Evolutionary conservation across 2,888 invertebrate species (phyloP).

Genomic region (Glyphotaelius pellucidus): DNA sequence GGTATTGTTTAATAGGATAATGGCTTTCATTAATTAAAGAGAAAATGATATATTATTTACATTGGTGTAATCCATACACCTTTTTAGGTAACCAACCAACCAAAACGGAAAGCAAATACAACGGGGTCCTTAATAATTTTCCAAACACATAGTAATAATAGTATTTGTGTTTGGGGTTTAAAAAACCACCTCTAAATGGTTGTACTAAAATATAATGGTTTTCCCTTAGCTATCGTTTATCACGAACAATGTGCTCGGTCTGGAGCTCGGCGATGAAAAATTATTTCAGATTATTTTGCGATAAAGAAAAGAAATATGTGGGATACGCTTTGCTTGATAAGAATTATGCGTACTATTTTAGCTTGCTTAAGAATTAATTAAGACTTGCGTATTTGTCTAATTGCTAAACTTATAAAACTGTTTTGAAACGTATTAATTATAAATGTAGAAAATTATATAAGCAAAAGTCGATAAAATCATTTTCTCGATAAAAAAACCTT

Average conservation of each 20-base stretch:
- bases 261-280: conserved; percentile 1
- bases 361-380: background rate
- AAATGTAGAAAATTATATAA: background rate
- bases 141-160: background rate
- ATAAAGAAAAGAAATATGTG: conserved; percentile 3
- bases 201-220: background rate
- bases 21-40: background rate
- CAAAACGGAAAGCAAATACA: background rate
- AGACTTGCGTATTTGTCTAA: background rate
- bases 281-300: background rate
- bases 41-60: background rate
- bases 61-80: background rate
- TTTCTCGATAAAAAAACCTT: too few species aligned
- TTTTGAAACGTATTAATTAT: background rate
- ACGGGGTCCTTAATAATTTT: background rate
- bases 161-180: background rate
- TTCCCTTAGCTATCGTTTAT: conserved; percentile 4
- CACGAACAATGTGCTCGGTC: background rate
- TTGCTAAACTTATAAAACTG: background rate
- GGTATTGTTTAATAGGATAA: background rate
- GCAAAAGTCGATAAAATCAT: background rate
- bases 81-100: background rate
- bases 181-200: conserved; percentile 8
- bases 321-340: background rate
- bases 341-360: background rate